phyloP scores from a whole-genome alignment of 2,888 invertebrate genomes.

The Drosophila mettleri region DNA sequence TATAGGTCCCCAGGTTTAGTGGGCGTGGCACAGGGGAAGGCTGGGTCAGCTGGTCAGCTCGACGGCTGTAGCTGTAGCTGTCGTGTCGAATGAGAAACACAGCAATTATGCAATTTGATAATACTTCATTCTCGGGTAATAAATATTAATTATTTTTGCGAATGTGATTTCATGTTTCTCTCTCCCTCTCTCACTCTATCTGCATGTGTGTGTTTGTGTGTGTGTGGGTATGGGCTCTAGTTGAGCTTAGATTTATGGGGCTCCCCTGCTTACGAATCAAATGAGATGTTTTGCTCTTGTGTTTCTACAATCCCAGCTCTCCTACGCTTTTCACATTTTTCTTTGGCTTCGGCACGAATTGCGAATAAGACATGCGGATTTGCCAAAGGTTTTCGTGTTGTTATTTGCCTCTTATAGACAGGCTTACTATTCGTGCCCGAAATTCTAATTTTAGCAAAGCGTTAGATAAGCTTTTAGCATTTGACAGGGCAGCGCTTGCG shows the following conservation, averaged over 20 bases:
- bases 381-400: slow-evolving; percentile 48
- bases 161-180: slow-evolving; percentile 57
- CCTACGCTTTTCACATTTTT: slow-evolving; percentile 1
- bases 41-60: slow-evolving; percentile 9
- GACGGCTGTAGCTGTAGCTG: slow-evolving; percentile 38
- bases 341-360: slow-evolving; percentile 28
- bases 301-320: slow-evolving; percentile 2
- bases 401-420: slow-evolving; percentile 14
- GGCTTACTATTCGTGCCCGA: slow-evolving; percentile 17
- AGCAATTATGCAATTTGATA: slow-evolving; percentile 81
- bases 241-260: slow-evolving; percentile 72
- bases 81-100: slow-evolving; percentile 82
- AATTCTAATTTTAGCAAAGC: slow-evolving; percentile 17
- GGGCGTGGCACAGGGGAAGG: slow-evolving; percentile 34
- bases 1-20: slow-evolving; percentile 48
- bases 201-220: not conserved
- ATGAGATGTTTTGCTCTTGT: slow-evolving; percentile 62
- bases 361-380: slow-evolving; percentile 64
- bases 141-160: slow-evolving; percentile 79
- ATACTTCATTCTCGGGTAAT: slow-evolving; percentile 81
- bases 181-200: not conserved
- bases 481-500: not conserved
- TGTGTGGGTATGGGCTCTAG: slow-evolving; percentile 55
- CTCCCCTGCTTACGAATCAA: slow-evolving; percentile 61
- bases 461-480: not conserved